Evolutionary conservation across 2,888 invertebrate species (phyloP), one percentile per base, ranked within the genome.

Genomic region (Iphiclides podalirius): DNA sequence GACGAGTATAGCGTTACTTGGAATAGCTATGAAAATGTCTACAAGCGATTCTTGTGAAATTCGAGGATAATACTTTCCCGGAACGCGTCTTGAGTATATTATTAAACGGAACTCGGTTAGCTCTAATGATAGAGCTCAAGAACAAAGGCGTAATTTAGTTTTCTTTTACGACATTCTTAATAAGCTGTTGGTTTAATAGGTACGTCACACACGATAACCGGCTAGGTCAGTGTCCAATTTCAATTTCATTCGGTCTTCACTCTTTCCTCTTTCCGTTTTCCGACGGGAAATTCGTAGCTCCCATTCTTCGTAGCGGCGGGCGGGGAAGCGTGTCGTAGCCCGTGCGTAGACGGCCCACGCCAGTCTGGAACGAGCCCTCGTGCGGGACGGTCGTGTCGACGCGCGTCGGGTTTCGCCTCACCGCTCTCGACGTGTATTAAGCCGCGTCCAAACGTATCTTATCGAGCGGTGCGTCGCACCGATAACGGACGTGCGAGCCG

Each of bases 261-360:
- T n/a, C 20, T 15, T 6, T 42, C 31, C 20, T 6, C 20, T 20
- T 20, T 6, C 20, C 4, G 6, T 20, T 20, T 20, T 20, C 20
- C 20, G 20, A 20, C 20, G 43, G 33, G 41, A 43, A 49, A 75
- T 63, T 72, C 76, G 79, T 78, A 79, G 80, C 72, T 66, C 60
- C 57, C 66, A 72, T 75, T 77, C 67, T 64, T 67, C 78, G 82
- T 83, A 84, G 83, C 75, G 66, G 67, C 62, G 68, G 26, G 83
- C 82, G 83, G 81, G 82, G 83, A 70, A 68, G 72, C 64, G 70
- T 69, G 63, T 62, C 72, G 78, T 80, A 78, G 79, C 68, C 66
- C 61, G 63, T 64, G 64, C 76, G 75, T 75, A 76, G 79, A 68
- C 72, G 67, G 58, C 64, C 74, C 75, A 78, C 80, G 81, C 84